phyloP scores from a whole-genome alignment of 2,113 vertebrate genomes.

The Orycteropus afer region DNA sequence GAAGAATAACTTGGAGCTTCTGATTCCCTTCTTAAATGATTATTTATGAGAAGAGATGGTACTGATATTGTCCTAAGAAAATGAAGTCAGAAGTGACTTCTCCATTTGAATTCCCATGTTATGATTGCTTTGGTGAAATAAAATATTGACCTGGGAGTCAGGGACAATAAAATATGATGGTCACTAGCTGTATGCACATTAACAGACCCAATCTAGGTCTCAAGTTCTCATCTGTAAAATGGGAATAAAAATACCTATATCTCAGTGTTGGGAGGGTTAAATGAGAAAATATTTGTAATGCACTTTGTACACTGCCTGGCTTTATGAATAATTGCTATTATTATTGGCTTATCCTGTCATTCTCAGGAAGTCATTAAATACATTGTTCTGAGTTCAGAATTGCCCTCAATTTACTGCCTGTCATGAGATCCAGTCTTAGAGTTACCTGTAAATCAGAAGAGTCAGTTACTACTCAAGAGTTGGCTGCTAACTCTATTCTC shows the following conservation, averaged over 20 bases:
- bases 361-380: slow-evolving; percentile 4
- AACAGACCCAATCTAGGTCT: background rate
- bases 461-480: background rate
- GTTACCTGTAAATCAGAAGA: background rate
- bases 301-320: background rate
- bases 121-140: background rate
- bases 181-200: background rate
- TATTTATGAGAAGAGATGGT: background rate
- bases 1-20: background rate
- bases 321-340: background rate
- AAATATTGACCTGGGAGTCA: background rate
- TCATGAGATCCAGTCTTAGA: background rate
- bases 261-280: background rate
- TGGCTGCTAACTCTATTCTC: background rate
- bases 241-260: background rate
- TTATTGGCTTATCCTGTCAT: background rate
- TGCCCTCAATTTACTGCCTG: slow-evolving; percentile 3
- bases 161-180: background rate
- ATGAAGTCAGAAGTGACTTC: background rate
- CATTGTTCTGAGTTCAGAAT: background rate
- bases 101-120: background rate
- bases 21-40: background rate
- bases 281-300: background rate
- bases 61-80: background rate
- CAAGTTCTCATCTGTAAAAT: background rate